Conservation (phyloP, 2,113 vertebrate genomes). For the Sceloporus undulatus region DNA sequence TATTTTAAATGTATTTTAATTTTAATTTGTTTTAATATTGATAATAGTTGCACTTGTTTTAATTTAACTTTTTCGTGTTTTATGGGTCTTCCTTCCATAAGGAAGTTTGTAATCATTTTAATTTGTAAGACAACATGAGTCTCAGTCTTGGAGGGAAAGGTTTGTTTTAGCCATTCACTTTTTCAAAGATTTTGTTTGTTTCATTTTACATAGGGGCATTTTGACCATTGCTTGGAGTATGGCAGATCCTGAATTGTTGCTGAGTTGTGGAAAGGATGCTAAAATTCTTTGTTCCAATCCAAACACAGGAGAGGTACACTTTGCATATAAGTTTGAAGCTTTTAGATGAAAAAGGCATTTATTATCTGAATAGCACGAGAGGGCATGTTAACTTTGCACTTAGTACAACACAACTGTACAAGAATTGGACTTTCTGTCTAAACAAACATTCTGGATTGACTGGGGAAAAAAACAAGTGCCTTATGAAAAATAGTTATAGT, state of each 20-base stretch:
- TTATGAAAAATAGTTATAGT: not conserved
- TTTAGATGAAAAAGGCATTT: constrained; percentile 6
- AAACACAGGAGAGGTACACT: constrained; percentile 93
- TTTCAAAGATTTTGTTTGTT: constrained; percentile 11
- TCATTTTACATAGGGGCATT: constrained; percentile 82
- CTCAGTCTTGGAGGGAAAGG: not conserved
- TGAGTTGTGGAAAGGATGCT: constrained; percentile 96
- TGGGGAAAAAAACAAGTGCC: not conserved
- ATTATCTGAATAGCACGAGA: constrained; percentile 9
- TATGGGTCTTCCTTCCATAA: too few relatives aligned
- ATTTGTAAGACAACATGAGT: too few relatives aligned
- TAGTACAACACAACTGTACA: not conserved
- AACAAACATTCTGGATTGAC: not conserved
- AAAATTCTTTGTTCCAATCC: constrained; percentile 97
- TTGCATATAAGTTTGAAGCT: not conserved
- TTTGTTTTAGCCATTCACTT: not conserved
- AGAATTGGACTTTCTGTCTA: not conserved
- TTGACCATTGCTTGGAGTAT: constrained; percentile 94
- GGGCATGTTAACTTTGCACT: not conserved
- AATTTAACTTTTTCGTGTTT: too few relatives aligned
- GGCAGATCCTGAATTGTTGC: constrained; percentile 92
- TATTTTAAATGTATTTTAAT: too few relatives aligned
- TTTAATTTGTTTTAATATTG: too few relatives aligned
- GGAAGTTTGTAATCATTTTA: too few relatives aligned
- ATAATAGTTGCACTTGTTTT: too few relatives aligned